Conservation (phyloP, 2,113 vertebrate genomes). For the Calyptomena viridis region DNA sequence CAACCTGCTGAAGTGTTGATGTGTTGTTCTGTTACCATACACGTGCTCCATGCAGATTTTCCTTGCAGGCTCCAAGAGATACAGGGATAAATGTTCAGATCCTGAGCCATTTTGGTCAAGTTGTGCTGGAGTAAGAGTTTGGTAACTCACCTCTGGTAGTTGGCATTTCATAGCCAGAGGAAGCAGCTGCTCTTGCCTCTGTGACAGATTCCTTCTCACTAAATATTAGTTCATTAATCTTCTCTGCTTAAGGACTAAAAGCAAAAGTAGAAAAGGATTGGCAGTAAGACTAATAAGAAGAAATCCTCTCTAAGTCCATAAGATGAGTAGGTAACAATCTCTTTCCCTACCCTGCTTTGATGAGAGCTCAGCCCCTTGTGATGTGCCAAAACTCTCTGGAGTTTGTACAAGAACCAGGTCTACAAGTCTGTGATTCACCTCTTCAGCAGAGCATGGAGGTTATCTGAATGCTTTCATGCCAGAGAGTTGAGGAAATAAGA, state of each 20-base stretch:
- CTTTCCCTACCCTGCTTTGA: neutral
- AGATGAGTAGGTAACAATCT: neutral
- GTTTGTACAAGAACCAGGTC: neutral
- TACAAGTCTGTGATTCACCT: neutral
- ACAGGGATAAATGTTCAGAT: neutral
- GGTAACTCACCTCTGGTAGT: neutral
- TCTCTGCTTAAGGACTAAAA: neutral
- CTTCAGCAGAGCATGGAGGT: neutral
- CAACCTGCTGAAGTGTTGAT: neutral
- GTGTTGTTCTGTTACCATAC: neutral
- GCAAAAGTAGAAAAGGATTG: neutral
- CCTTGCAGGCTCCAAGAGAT: neutral
- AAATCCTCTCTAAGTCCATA: neutral
- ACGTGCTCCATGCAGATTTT: neutral
- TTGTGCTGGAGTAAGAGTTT: neutral
- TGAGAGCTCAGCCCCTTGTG: neutral
- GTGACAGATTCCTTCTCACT: neutral
- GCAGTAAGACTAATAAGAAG: neutral
- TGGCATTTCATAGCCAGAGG: neutral
- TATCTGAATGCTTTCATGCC: conserved; percentile 14
- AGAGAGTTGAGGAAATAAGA: neutral
- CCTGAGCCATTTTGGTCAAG: neutral
- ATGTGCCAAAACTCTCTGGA: neutral
- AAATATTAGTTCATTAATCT: neutral
- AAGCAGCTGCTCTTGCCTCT: neutral